A percentile compares a stretch with the other conserved stretches of the same genome.
These are phyloP conservation scores for Cheilosia impressa DNA, from an alignment of 2,888 invertebrate species.

Conservation along the genomic window DNA sequence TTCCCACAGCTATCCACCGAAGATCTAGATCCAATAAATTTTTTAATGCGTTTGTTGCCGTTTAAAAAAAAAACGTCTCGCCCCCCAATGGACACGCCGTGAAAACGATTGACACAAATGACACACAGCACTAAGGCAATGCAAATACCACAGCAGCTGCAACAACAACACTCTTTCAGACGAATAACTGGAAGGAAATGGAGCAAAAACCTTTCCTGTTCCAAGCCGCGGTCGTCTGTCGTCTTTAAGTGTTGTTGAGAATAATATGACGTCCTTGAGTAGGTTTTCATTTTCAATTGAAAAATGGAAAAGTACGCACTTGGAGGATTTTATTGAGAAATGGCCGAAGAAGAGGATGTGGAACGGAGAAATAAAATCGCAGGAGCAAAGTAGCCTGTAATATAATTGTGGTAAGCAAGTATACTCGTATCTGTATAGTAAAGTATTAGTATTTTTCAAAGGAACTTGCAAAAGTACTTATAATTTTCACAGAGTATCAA, in stretches of 20 bases:
- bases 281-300: constrained; percentile 8
- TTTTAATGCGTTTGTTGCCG: background rate
- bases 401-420: too few relatives aligned
- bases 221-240: background rate
- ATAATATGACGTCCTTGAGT: constrained; percentile 27
- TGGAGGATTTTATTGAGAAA: constrained; percentile 1
- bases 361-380: background rate
- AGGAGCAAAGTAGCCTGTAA: too few relatives aligned
- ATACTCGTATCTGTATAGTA: too few relatives aligned
- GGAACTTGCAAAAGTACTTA: too few relatives aligned
- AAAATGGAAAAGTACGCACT: background rate
- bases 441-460: too few relatives aligned
- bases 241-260: constrained; percentile 5
- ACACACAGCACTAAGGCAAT: constrained; percentile 7
- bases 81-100: background rate
- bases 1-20: background rate
- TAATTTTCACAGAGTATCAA: too few relatives aligned
- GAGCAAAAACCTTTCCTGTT: background rate
- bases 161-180: background rate
- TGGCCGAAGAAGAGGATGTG: background rate
- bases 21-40: background rate
- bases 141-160: background rate
- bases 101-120: constrained; percentile 18
- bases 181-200: background rate
- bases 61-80: background rate